Evolutionary conservation across 2,113 vertebrate species (phyloP).

Genomic region (Onychorhynchus coronatus): DNA sequence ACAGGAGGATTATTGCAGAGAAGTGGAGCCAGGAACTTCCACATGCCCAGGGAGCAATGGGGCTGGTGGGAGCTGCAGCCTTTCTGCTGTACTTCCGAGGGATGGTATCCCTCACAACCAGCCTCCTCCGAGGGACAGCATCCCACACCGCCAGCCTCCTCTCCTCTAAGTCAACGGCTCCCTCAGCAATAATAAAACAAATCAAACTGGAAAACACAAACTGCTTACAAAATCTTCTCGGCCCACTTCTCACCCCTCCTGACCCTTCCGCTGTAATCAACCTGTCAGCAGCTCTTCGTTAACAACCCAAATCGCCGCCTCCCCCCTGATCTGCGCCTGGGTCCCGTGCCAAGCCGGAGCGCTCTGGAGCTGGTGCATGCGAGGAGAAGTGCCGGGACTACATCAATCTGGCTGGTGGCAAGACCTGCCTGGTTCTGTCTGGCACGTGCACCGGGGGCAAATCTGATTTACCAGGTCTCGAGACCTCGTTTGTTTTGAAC

Average conservation of each 20-base stretch:
- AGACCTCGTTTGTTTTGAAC: conserved; percentile 49
- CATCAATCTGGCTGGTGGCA: conserved; percentile 30
- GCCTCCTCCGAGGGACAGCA: background rate
- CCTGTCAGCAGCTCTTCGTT: conserved; percentile 29
- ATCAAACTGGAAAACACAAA: background rate
- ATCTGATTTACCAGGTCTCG: conserved; percentile 19
- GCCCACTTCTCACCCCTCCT: conserved; percentile 22
- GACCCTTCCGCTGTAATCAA: conserved; percentile 29
- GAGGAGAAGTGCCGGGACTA: background rate
- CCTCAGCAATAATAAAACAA: background rate
- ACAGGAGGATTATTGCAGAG: background rate
- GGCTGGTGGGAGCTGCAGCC: background rate
- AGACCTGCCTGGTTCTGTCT: conserved; percentile 60
- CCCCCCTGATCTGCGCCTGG: background rate
- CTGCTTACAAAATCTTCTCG: conserved; percentile 33
- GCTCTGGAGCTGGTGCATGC: background rate
- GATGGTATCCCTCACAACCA: background rate
- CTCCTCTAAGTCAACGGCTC: background rate
- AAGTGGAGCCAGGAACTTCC: conserved; percentile 25
- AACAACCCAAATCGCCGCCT: background rate
- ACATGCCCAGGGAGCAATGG: background rate
- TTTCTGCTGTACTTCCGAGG: background rate
- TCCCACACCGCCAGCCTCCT: background rate
- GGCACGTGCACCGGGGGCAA: conserved; percentile 7
- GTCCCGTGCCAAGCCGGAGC: conserved; percentile 37